Base-by-base conservation (phyloP, 2,888 invertebrate species). In the Heteromurus nitidus region DNA sequence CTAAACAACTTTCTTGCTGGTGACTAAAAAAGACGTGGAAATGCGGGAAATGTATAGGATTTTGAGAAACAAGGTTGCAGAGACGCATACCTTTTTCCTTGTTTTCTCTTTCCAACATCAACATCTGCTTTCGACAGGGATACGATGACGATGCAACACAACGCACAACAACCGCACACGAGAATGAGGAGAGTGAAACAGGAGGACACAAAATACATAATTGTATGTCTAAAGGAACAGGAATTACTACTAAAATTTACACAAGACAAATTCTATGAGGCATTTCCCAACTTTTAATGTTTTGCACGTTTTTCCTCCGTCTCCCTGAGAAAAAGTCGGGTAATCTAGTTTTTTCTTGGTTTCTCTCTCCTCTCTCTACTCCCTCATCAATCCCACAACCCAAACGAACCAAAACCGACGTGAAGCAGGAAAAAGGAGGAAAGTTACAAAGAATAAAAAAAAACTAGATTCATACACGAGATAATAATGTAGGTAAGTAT, bases 181-280 rank as follows among this genome's bases (percentile, higher is more conserved):
- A 9, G n/a, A 50, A 50, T n/a, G n/a, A 58, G 22, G 53, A 53
- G 53, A 55, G 50, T 11, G n/a, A 50, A 24, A 2, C 31, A 62
- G 62, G 62, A 62, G 62, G 2, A 2, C 44, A 31, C 62, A 62
- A 31, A 16, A 20, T 7, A 55, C 18, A 65, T 24, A 42, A 64
- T n/a, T n/a, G 28, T 24, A n/a, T 31, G 44, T 80, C 62, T 73
- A 58, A n/a, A 85, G 80, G 83, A 82, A 82, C 80, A 77, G 82
- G 82, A 85, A 85, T 85, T 80, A 80, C 82, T 83, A 82, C 82
- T 84, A 83, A 84, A 85, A 85, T 85, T 85, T 85, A 85, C 85
- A 85, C 84, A 83, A 73, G 85, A 84, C 84, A 84, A 85, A 85
- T 85, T 85, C 84, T 82, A 85, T 85, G 85, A 85, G 85, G 83